Conservation (phyloP, 2,888 invertebrate species). For the Chouioia cunea region DNA sequence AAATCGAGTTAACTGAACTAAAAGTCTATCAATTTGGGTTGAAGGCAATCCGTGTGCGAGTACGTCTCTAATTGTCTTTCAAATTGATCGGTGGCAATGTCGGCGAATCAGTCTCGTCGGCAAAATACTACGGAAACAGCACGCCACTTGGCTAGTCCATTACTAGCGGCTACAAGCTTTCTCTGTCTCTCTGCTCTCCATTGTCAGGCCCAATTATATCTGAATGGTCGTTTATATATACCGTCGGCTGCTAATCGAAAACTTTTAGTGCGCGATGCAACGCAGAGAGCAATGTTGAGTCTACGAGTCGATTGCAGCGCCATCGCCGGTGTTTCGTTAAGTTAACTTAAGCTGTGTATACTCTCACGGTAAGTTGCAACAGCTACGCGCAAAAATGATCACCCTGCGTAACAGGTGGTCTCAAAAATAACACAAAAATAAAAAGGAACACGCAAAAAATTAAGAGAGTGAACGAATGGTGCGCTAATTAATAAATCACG, state of each 20-base stretch:
- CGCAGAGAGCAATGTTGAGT: not conserved
- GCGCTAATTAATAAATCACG: conserved; percentile 37
- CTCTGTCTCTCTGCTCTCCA: too few relatives aligned
- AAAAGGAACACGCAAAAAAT: not conserved
- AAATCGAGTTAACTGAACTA: not conserved
- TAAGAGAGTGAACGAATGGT: not conserved
- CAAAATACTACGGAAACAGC: too few relatives aligned
- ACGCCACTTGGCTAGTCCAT: too few relatives aligned
- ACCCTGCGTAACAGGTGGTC: not conserved
- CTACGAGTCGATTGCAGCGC: conserved; percentile 29
- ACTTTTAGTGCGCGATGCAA: conserved; percentile 6
- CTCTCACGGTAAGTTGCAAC: conserved; percentile 42
- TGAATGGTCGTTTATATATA: not conserved
- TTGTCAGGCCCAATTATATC: conserved; percentile 10
- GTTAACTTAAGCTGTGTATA: conserved; percentile 11
- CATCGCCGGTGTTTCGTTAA: conserved; percentile 31
- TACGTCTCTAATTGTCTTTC: conserved; percentile 1
- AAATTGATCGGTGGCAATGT: not conserved
- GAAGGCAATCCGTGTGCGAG: not conserved
- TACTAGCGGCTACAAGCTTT: too few relatives aligned
- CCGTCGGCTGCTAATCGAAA: conserved; percentile 28
- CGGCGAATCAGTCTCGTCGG: not conserved
- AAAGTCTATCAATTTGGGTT: conserved; percentile 3
- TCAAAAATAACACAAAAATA: not conserved
- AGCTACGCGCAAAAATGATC: not conserved